Base-by-base conservation (phyloP, 2,888 invertebrate species). In the Macaria liturata region DNA sequence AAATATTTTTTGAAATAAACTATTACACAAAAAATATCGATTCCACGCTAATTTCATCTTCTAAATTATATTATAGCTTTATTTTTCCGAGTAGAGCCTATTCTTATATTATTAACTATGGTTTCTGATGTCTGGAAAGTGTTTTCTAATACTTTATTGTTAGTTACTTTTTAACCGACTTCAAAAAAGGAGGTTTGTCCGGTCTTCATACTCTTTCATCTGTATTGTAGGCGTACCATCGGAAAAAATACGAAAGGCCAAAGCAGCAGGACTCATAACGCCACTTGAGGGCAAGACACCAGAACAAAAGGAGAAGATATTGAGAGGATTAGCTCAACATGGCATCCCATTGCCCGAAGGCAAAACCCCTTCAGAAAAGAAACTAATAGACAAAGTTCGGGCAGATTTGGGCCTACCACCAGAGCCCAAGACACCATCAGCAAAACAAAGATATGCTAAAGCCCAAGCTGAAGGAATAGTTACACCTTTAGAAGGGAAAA, bases 241-340 rank as follows among this genome's bases (percentile, higher is more conserved):
- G 20, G 62, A 65, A 56, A 63, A 60, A 49, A 43, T 59, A 32
- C 39, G 57, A 0, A 61, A 67, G 48, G 68, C 66, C 8, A 60
- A 62, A 8, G 66, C 57, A 9, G 68, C 67, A 8, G 56, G 68
- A 0, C 50, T 68, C 4, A 46, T 62, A 1, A 67, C 69, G 3
- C 57, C 69, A 32, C 32, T 80, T 6, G 71, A 74, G 61, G 79
- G 77, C 0, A 78, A 80, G 56, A 59, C 71, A 1, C 54, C 61
- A 20, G 62, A 54, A 30, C 67, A 76, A 48, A 76, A 80, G 64
- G 78, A 76, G 65, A 73, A 70, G 52, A 70, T 74, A 32, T 52
- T 78, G 0, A 69, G 50, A 56, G 66, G 62, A 2, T 37, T 70
- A 9, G 74, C 69, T 0, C 62, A 64, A 53, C 48, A 59, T 5